A percentile compares a stretch with the other conserved stretches of the same genome.
Conservation (phyloP, 2,113 vertebrate genomes). For the Ochotona princeps region DNA sequence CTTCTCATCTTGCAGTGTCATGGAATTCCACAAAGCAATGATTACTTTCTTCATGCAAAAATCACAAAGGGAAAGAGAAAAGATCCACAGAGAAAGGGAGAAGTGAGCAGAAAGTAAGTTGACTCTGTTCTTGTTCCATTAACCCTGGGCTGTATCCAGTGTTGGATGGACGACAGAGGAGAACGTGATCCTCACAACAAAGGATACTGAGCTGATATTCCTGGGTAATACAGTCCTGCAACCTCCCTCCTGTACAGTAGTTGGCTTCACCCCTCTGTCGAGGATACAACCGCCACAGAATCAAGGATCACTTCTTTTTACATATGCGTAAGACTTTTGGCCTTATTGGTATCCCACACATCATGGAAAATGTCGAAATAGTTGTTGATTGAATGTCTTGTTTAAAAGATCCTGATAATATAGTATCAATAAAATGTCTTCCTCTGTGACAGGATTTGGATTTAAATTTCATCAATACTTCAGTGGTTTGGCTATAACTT, state of each 20-base stretch:
- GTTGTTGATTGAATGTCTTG: neutral
- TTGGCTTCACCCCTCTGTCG: neutral
- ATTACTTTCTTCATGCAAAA: conserved; percentile 68
- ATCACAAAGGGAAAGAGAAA: conserved; percentile 25
- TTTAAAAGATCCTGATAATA: neutral
- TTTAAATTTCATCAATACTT: neutral
- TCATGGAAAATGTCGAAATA: neutral
- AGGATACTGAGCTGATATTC: neutral
- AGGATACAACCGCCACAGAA: neutral
- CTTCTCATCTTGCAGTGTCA: conserved; percentile 59
- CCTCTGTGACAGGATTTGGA: neutral
- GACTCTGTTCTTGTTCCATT: neutral
- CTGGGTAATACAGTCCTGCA: neutral
- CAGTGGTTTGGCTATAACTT: neutral
- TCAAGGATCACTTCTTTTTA: neutral
- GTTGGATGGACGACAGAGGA: neutral
- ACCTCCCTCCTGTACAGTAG: neutral
- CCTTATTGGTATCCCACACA: neutral
- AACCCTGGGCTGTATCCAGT: neutral
- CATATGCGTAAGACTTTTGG: neutral
- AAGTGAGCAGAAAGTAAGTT: conserved; percentile 12
- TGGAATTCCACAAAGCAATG: conserved; percentile 46
- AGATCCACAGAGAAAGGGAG: neutral
- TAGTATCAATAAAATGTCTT: neutral
- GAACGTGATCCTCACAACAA: neutral